Evolutionary conservation across 2,797 vertebrate species (phyloP), one percentile per base, ranked within the genome.

Genomic region (Danio tinwini): DNA sequence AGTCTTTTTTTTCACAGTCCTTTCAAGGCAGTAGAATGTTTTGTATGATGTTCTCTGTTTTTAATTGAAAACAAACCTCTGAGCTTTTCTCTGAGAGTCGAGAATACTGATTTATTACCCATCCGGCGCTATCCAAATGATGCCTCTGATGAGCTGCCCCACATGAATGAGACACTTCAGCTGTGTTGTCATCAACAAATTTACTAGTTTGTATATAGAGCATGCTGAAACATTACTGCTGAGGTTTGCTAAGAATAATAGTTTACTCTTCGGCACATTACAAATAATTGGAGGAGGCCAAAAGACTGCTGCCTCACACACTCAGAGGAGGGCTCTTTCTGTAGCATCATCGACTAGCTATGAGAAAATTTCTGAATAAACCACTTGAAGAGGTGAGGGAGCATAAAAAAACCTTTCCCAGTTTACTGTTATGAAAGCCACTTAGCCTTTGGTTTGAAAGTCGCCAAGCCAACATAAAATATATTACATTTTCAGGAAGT

Each of bases 241-340:
- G 63, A 53, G 69, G 81, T 86, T 89, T 89, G 89, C 89, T 82
- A 91, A 86, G 89, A 91, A 88, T 89, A 90, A 91, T 89, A 90
- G 89, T 91, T 92, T 91, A 90, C 89, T 89, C 85, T 88, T 87
- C 76, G 87, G 87, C 78, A 84, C 91, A 90, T 90, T 92, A 84
- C 88, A 90, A 91, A 91, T 90, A 90, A 93, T 90, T 90, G 90
- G 93, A 89, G 91, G 90, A 91, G 91, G 85, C 88, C 87, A 71
- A 83, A 84, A 88, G 84, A 85, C 37, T 75, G 74, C 71, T 81
- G 70, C 77, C 67, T 75, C 69, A 85, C 74, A 78, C 52, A 40
- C 82, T 74, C 61, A 64, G 39, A 76, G 39, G 74, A 76, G 56
- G 42, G 49, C 47, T 75, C 16, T 76, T 45, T 76, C 19, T 76